phyloP scores from a whole-genome alignment of 2,797 vertebrate genomes.

The Triplophysa yarkandensis region DNA sequence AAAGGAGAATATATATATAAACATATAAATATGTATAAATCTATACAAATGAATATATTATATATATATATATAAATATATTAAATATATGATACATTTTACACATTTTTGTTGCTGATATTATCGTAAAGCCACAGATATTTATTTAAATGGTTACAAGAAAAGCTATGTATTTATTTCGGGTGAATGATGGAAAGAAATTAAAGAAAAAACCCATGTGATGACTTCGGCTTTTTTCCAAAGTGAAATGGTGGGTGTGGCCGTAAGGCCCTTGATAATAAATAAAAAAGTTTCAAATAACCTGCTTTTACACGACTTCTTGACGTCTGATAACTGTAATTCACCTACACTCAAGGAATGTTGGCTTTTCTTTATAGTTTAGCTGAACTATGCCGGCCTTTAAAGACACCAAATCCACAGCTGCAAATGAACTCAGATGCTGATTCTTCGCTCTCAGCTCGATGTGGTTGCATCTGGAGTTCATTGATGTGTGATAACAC shows the following conservation, averaged over 20 bases:
- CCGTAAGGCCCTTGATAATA: constrained; percentile 71
- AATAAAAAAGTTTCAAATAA: constrained; percentile 76
- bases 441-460: not conserved
- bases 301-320: constrained; percentile 19
- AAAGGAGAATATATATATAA: constrained; percentile 76
- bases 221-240: constrained; percentile 67
- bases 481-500: not conserved
- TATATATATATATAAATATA: constrained; percentile 53
- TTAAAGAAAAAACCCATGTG: constrained; percentile 61
- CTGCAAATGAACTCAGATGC: constrained; percentile 14
- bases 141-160: constrained; percentile 75
- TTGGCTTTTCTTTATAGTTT: not conserved
- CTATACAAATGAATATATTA: constrained; percentile 60
- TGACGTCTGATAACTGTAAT: not conserved
- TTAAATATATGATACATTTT: constrained; percentile 61
- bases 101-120: constrained; percentile 63
- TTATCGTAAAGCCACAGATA: constrained; percentile 69
- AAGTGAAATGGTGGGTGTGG: constrained; percentile 70
- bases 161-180: constrained; percentile 74
- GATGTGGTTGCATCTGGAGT: constrained; percentile 12
- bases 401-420: not conserved
- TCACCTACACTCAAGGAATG: no score
- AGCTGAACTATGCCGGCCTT: not conserved
- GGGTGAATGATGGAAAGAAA: constrained; percentile 55
- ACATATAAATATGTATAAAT: constrained; percentile 65